phyloP scores from a whole-genome alignment of 2,888 invertebrate genomes.

The Sepiola atlantica region DNA sequence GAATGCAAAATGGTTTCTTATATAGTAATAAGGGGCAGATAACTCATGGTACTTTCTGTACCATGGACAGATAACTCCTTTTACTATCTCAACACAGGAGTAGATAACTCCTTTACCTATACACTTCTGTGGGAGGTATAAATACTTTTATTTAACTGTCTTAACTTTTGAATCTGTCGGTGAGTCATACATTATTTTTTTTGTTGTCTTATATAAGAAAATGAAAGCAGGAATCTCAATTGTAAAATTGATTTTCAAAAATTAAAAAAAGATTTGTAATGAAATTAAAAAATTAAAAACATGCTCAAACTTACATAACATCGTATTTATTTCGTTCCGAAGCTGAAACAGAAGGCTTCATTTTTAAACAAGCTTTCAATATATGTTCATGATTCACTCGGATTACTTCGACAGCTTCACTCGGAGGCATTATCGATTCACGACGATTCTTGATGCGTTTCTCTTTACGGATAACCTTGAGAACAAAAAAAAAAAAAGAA shows the following conservation, averaged over 20 bases:
- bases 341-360: conserved; percentile 85
- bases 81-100: no score
- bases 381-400: conserved; percentile 80
- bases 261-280: neutral
- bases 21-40: no score
- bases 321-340: conserved; percentile 84
- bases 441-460: conserved; percentile 48
- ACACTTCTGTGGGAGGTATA: no score
- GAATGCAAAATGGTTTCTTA: no score
- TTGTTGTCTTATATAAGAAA: no score
- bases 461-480: conserved; percentile 47
- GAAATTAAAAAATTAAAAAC: neutral
- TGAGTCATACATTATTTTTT: no score
- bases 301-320: conserved; percentile 81
- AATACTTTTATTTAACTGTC: no score
- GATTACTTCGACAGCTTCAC: conserved; percentile 54
- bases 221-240: no score
- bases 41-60: no score
- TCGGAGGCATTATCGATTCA: conserved; percentile 51
- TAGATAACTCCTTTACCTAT: no score
- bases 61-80: no score
- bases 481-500: conserved; percentile 48
- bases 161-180: no score
- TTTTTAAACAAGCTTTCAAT: conserved; percentile 81
- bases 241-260: neutral